A percentile compares a stretch with the other conserved stretches of the same genome.
These are phyloP conservation scores for Drosophila hydei DNA, from an alignment of 1,140 invertebrate species.

Conservation along the genomic window DNA sequence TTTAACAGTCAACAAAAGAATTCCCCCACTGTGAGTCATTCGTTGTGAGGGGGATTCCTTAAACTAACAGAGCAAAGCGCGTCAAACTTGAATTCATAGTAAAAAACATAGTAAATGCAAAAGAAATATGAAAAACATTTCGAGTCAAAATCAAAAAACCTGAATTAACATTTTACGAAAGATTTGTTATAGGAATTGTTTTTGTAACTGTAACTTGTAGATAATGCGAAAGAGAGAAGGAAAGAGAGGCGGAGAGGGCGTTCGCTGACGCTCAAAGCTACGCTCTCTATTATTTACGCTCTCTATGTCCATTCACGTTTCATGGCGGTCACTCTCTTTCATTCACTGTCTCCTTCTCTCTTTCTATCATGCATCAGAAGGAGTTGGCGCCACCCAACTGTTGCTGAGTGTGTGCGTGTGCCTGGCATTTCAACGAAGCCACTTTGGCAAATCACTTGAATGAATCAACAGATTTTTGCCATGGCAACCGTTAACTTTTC, in stretches of 20 bases:
- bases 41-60: constrained; percentile 8
- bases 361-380: constrained; percentile 14
- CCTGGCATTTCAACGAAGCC: constrained; percentile 81
- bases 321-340: constrained; percentile 48
- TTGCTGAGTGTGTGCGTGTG: constrained; percentile 63
- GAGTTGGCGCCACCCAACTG: constrained; percentile 58
- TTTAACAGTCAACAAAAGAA: neutral
- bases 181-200: constrained; percentile 6
- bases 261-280: too few species aligned
- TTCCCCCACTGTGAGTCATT: constrained; percentile 11
- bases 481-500: constrained; percentile 52
- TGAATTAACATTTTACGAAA: constrained; percentile 15
- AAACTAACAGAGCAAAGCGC: neutral
- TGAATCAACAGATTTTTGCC: constrained; percentile 81
- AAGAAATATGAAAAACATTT: neutral
- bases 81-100: constrained; percentile 7
- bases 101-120: neutral
- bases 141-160: neutral
- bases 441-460: constrained; percentile 82
- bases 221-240: too few species aligned
- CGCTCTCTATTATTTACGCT: too few species aligned
- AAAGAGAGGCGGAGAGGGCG: too few species aligned
- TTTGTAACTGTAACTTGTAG: too few species aligned
- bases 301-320: constrained; percentile 10
- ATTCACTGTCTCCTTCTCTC: constrained; percentile 2